Conservation (phyloP, 2,888 invertebrate genomes). For the Clivina fossor region DNA sequence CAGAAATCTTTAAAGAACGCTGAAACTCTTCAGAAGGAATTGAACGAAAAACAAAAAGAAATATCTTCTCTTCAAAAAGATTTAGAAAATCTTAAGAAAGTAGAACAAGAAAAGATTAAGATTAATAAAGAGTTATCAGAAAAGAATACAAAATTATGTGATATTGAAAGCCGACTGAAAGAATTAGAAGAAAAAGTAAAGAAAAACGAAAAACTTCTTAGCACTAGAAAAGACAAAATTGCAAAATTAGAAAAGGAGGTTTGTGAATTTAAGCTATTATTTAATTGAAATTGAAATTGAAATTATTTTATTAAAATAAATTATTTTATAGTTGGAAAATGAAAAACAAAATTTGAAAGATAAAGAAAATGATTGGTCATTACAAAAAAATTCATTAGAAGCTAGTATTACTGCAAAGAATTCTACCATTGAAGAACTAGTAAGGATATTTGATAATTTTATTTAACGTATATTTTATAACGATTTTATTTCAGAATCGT, state of each 20-base stretch:
- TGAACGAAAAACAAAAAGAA: conserved; percentile 22
- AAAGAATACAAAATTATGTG: conserved; percentile 62
- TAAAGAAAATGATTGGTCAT: conserved; percentile 54
- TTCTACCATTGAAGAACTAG: conserved; percentile 64
- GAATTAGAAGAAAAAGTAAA: conserved; percentile 68
- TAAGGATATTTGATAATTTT: too few relatives aligned
- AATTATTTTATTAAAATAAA: conserved; percentile 28
- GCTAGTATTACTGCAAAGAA: conserved; percentile 62
- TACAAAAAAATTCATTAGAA: conserved; percentile 63
- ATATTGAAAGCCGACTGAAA: conserved; percentile 67
- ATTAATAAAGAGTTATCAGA: conserved; percentile 56
- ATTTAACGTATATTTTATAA: conserved; percentile 5
- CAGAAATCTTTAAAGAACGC: conserved; percentile 17
- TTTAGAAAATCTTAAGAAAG: conserved; percentile 19
- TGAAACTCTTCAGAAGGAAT: conserved; percentile 14
- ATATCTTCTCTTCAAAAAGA: conserved; percentile 22
- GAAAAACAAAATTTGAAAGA: conserved; percentile 46
- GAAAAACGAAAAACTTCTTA: conserved; percentile 59
- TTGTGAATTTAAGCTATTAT: conserved; percentile 42
- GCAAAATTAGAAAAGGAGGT: conserved; percentile 65
- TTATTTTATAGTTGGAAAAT: conserved; percentile 47
- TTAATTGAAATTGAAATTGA: too few relatives aligned
- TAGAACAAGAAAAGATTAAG: conserved; percentile 26
- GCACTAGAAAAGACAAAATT: conserved; percentile 60
- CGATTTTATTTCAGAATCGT: conserved; percentile 12